Conservation (phyloP, 2,888 invertebrate species). For the Nomada flava region DNA sequence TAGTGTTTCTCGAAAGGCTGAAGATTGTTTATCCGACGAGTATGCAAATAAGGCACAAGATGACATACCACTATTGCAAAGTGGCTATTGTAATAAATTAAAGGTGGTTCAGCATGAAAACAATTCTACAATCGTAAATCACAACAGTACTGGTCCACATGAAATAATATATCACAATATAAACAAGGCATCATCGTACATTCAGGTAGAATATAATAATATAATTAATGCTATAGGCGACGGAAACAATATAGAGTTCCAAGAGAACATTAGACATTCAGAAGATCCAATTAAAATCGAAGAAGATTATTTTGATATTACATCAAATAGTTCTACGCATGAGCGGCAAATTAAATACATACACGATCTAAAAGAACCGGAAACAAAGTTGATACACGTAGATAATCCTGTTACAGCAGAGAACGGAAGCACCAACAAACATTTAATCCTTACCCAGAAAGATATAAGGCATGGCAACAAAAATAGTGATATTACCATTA, state of each 20-base stretch:
- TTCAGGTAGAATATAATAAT: constrained; percentile 47
- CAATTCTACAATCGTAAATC: constrained; percentile 46
- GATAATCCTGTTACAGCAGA: constrained; percentile 21
- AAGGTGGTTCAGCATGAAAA: constrained; percentile 48
- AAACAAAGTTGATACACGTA: constrained; percentile 19
- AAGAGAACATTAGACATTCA: constrained; percentile 28
- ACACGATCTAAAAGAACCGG: constrained; percentile 10
- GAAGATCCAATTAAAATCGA: constrained; percentile 28
- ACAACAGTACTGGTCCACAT: constrained; percentile 41
- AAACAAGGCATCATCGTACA: constrained; percentile 45
- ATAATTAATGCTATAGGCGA: constrained; percentile 6
- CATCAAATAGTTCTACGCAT: constrained; percentile 9
- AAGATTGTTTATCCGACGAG: constrained; percentile 35
- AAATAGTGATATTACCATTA: constrained; percentile 18
- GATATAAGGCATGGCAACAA: constrained; percentile 24
- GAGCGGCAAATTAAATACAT: constrained; percentile 2
- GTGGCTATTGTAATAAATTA: constrained; percentile 54
- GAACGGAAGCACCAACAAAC: constrained; percentile 25
- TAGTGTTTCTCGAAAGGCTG: constrained; percentile 42
- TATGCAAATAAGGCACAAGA: constrained; percentile 36
- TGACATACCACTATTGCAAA: constrained; percentile 47
- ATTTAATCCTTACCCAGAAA: constrained; percentile 26
- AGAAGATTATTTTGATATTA: constrained; percentile 23
- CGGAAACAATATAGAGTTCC: constrained; percentile 15
- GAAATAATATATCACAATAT: constrained; percentile 61